Conservation (phyloP, 37 sponge, comb jelly and placozoan species). For the Chondrilla cf. caribensis region DNA sequence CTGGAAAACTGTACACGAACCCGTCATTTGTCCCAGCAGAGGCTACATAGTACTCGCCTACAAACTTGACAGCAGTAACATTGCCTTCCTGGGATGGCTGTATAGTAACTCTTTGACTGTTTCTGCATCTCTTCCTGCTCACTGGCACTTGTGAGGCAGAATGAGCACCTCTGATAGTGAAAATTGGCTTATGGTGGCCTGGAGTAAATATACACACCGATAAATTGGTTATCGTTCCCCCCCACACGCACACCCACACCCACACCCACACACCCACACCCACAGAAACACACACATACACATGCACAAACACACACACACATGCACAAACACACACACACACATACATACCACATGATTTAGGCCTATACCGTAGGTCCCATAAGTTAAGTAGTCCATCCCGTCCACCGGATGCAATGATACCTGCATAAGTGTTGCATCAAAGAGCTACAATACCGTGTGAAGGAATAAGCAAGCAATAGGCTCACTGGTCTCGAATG, state of each 20-base stretch:
- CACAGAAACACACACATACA: constrained; percentile 5
- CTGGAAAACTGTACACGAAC: too few relatives aligned
- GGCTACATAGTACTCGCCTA: constrained; percentile 44
- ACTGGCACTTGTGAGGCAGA: not conserved
- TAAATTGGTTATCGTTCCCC: not conserved
- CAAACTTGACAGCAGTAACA: constrained; percentile 66
- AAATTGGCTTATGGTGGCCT: constrained; percentile 10
- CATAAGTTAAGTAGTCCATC: constrained; percentile 69
- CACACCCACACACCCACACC: not conserved
- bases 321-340: constrained; percentile 2
- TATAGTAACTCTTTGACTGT: not conserved
- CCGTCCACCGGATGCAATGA: constrained; percentile 70
- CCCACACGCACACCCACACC: not conserved
- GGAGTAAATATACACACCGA: not conserved
- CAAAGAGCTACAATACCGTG: not conserved
- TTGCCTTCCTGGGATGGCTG: not conserved
- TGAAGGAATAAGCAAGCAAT: not conserved
- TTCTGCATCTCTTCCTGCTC: not conserved
- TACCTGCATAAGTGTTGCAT: constrained; percentile 22
- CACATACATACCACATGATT: constrained; percentile 15
- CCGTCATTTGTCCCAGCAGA: constrained; percentile 64
- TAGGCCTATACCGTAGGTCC: constrained; percentile 54
- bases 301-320: too few relatives aligned
- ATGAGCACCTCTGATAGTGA: not conserved
- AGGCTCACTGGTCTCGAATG: constrained; percentile 44